Base-by-base conservation (phyloP, 2,888 invertebrate genomes). In the Gandaritis pyraliata region DNA sequence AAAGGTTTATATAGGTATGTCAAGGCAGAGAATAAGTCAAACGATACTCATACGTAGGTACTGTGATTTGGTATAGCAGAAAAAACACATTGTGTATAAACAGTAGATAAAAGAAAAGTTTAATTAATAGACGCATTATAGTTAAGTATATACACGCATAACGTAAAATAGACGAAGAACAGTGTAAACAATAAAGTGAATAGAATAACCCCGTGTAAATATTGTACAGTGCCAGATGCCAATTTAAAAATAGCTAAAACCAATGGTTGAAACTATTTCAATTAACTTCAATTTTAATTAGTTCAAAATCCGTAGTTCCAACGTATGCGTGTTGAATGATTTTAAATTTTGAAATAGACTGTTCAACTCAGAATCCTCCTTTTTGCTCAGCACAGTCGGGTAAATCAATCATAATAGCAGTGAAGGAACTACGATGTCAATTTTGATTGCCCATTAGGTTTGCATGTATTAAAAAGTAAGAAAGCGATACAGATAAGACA, bases 401-500 rank as follows among this genome's bases (percentile, higher is more conserved):
- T 33, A 33, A 33, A 10, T 41, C 7, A 41, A 41, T 15, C 5
- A 41, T 8, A 15, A 41, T 33, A 36, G 18, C 13, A 36, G 38
- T 61, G 60, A 60, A 52, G 47, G 49, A 52, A 64, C 61, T 47
- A 47, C 36, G 61, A 58, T 46, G 47, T 59, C 50, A 68, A 66
- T 70, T 67, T 67, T 64, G 59, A 65, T 46, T 59, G 61, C 50
- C 50, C 43, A 59, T 63, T 15, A 56, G 13, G 11, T 50, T 60
- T 54, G 16, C 16, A 47, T 11, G 13, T 45, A 30, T 33, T 36
- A 43, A 48, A 53, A 45, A 48, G n/a, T 36, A 45, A 45, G 15
- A 36, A 52, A 53, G 50, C 46, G 66, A 72, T 60, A 77, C 68
- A 47, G 58, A 71, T 59, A 2, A 33, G 33, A 33, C 10, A 78